Conservation (phyloP, 2,797 vertebrate genomes). For the Anisognathus igniventris region DNA sequence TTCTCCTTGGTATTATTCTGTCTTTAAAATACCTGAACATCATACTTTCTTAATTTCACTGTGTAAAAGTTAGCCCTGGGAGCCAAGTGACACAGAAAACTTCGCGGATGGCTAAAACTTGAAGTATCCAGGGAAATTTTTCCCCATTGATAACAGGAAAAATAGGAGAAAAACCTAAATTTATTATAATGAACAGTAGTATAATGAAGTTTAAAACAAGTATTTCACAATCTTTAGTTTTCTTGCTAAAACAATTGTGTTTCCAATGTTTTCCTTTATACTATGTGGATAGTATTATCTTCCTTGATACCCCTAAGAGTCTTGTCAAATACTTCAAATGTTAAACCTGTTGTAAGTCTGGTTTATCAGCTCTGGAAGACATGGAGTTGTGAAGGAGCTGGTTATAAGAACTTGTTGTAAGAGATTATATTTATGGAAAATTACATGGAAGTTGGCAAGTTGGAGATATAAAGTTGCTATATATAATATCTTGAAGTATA, state of each 20-base stretch:
- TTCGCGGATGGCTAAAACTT: background rate
- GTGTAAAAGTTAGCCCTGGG: background rate
- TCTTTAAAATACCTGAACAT: background rate
- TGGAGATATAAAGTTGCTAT: background rate
- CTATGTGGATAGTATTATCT: background rate
- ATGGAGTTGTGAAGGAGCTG: background rate
- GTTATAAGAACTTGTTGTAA: background rate
- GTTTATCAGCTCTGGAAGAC: background rate
- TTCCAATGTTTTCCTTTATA: background rate
- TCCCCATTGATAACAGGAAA: fast-evolving
- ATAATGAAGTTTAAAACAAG: background rate
- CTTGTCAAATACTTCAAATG: background rate
- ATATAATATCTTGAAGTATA: background rate
- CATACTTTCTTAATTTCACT: background rate
- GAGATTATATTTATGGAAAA: background rate
- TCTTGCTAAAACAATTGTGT: background rate
- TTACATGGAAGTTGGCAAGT: background rate
- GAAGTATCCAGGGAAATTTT: background rate
- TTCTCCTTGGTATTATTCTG: background rate
- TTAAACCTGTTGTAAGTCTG: background rate
- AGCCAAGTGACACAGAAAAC: background rate
- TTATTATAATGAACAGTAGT: background rate
- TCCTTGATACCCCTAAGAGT: background rate
- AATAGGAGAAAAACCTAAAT: background rate
- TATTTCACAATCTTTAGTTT: background rate